Evolutionary conservation across 2,113 vertebrate species (phyloP).

Genomic region (Probosciger aterrimus): DNA sequence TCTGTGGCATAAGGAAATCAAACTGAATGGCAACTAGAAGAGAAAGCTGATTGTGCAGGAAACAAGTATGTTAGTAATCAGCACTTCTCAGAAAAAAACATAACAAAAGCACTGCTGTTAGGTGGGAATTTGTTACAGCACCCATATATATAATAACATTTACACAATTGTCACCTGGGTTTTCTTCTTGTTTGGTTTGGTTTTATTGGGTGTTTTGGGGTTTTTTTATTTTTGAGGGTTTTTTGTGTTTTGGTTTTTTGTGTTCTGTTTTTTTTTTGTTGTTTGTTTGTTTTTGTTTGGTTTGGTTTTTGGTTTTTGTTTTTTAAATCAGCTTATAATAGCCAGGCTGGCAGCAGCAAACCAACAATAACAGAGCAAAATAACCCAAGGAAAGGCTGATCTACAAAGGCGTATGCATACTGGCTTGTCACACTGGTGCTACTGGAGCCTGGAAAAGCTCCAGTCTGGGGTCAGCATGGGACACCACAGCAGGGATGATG

Average conservation of each 20-base stretch:
- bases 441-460: not conserved
- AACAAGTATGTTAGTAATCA: not conserved
- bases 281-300: not conserved
- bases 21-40: not conserved
- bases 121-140: not conserved
- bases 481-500: not conserved
- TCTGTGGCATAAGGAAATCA: not conserved
- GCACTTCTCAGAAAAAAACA: not conserved
- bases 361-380: not conserved
- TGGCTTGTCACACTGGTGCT: not conserved
- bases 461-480: accelerated
- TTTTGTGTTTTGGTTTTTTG: too few relatives aligned
- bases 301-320: not conserved
- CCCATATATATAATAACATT: not conserved
- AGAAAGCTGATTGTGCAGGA: not conserved
- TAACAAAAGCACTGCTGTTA: not conserved
- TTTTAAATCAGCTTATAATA: not conserved
- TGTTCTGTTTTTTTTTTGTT: too few relatives aligned
- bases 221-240: not conserved
- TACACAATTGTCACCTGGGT: not conserved
- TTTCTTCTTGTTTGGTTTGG: not conserved
- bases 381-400: not conserved
- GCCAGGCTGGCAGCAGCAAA: not conserved
- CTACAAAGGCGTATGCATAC: accelerated
- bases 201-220: not conserved